Evolutionary conservation across 2,797 vertebrate genomes (phyloP).

Genomic region (Ibycter americanus): DNA sequence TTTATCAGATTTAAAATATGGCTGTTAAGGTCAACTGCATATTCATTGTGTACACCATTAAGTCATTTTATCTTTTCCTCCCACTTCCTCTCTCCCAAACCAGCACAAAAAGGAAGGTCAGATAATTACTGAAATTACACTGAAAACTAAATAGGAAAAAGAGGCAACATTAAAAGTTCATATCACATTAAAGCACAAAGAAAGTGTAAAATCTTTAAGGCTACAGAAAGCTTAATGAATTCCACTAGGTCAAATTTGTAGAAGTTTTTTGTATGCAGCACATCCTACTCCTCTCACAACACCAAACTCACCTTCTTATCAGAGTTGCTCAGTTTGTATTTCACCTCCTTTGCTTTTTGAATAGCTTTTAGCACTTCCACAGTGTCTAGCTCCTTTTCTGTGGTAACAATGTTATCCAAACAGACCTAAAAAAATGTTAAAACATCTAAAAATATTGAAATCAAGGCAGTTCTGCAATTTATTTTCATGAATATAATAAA

Average conservation of each 20-base stretch:
- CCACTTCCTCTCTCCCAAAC: neutral
- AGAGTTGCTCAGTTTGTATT: conserved; percentile 85
- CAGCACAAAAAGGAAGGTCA: neutral
- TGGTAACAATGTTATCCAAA: conserved; percentile 85
- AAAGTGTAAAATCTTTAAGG: neutral
- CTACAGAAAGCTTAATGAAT: neutral
- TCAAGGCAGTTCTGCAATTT: neutral
- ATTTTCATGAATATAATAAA: neutral
- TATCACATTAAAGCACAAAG: neutral
- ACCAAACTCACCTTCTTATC: conserved; percentile 87
- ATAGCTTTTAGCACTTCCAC: conserved; percentile 98
- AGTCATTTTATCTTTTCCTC: neutral
- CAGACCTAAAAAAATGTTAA: conserved; percentile 82
- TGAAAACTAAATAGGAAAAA: neutral
- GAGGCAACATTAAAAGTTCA: neutral
- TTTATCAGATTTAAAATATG: neutral
- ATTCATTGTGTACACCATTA: neutral
- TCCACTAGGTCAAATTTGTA: neutral
- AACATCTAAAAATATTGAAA: neutral
- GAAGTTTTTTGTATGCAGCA: neutral
- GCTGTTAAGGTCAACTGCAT: neutral
- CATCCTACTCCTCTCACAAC: neutral
- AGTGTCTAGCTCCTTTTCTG: conserved; percentile 95
- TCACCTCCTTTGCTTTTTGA: conserved; percentile 96
- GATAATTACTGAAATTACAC: neutral